Evolutionary conservation across 2,797 vertebrate genomes (phyloP).

Genomic region (Erpetoichthys calabaricus): DNA sequence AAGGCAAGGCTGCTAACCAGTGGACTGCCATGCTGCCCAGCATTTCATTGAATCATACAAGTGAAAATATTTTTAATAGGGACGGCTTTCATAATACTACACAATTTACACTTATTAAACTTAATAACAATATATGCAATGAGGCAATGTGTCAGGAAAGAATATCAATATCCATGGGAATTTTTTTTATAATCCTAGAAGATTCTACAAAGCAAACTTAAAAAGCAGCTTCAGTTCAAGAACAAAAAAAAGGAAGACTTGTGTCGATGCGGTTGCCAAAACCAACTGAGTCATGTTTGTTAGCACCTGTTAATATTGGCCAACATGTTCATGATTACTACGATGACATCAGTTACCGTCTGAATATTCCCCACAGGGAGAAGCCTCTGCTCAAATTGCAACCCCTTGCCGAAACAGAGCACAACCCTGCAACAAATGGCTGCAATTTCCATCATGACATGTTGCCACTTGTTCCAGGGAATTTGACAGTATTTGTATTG

Average conservation of each 20-base stretch:
- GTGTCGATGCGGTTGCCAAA: constrained; percentile 1
- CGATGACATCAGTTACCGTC: constrained; percentile 4
- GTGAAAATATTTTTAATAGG: too few relatives aligned
- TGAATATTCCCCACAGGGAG: constrained; percentile 5
- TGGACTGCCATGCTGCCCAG: too few relatives aligned
- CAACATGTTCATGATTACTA: constrained; percentile 1
- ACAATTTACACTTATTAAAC: too few relatives aligned
- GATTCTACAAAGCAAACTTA: not conserved
- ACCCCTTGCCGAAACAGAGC: constrained; percentile 2
- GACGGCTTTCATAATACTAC: too few relatives aligned
- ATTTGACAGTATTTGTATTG: constrained; percentile 8
- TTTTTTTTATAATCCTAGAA: not conserved
- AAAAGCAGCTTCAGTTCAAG: constrained; percentile 1
- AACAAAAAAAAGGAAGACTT: not conserved
- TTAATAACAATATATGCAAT: not conserved
- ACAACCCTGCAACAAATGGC: constrained; percentile 5
- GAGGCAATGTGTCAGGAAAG: not conserved
- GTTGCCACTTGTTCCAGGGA: constrained; percentile 5
- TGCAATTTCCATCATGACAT: constrained; percentile 10
- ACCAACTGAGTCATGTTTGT: constrained; percentile 11
- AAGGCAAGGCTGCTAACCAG: too few relatives aligned
- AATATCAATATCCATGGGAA: not conserved
- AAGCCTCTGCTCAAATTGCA: constrained; percentile 7
- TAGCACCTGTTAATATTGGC: constrained; percentile 13
- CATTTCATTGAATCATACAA: too few relatives aligned